phyloP scores from a whole-genome alignment of 2,113 vertebrate genomes.

The Melanerpes formicivorus region DNA sequence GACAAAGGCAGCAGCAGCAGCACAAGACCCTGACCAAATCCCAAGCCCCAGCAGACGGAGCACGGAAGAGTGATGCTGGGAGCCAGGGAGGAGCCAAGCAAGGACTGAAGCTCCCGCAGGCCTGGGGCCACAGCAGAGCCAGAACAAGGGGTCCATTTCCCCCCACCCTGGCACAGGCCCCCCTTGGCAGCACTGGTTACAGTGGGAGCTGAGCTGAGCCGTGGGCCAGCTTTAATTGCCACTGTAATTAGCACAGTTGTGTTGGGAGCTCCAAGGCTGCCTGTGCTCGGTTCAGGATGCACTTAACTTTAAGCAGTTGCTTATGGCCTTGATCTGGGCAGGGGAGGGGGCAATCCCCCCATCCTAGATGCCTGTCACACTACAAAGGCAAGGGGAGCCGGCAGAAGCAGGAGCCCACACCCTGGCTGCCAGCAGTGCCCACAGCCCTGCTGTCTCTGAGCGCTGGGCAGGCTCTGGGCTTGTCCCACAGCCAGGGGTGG shows the following conservation, averaged over 20 bases:
- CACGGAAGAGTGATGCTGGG: accelerated
- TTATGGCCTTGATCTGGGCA: neutral
- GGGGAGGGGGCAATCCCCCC: neutral
- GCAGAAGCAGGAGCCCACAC: neutral
- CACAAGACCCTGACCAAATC: neutral
- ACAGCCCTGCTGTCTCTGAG: neutral
- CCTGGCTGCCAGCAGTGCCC: neutral
- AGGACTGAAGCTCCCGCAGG: accelerated
- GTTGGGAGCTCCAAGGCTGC: neutral
- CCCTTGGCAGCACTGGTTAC: neutral
- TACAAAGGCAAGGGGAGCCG: neutral
- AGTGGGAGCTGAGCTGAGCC: neutral
- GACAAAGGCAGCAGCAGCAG: neutral
- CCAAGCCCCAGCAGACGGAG: neutral
- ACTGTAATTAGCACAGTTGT: neutral
- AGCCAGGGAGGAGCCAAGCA: neutral
- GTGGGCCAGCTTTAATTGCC: neutral
- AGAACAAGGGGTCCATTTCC: constrained; percentile 32
- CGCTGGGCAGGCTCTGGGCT: neutral
- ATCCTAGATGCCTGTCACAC: accelerated
- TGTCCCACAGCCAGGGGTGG: neutral
- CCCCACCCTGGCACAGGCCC: neutral
- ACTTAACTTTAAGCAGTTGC: neutral
- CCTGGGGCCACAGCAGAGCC: neutral
- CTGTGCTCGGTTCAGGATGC: neutral